These are phyloP conservation scores for Agapostemon virescens DNA, from an alignment of 2,888 invertebrate species.

Conservation along the genomic window DNA sequence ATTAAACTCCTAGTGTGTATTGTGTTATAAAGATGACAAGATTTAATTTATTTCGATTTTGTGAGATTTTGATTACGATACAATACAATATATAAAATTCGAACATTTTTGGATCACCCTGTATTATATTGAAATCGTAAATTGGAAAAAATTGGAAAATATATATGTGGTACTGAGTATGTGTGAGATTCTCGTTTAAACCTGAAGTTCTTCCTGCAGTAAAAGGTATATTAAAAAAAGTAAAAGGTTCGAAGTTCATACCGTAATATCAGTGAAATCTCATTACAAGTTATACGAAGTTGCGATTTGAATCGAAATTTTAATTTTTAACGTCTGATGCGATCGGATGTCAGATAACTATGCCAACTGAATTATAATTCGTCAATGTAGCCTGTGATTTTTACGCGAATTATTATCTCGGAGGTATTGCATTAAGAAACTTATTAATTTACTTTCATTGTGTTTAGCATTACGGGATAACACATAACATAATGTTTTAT, in stretches of 20 bases:
- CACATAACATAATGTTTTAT: too few species aligned
- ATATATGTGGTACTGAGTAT: background rate
- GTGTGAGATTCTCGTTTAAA: background rate
- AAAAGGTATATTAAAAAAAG: constrained; percentile 13
- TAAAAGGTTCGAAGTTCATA: background rate
- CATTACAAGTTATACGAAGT: constrained; percentile 19
- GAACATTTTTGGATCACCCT: too few species aligned
- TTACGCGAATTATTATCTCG: background rate
- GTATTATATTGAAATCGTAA: too few species aligned
- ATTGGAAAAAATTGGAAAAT: too few species aligned
- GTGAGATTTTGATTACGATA: too few species aligned
- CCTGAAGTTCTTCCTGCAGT: background rate
- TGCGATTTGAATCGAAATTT: constrained; percentile 1
- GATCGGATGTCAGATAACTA: background rate
- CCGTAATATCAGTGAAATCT: constrained; percentile 29
- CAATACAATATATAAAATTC: too few species aligned
- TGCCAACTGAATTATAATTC: background rate
- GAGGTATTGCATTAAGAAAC: background rate
- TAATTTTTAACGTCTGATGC: background rate
- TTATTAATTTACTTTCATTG: background rate
- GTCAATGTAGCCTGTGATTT: background rate
- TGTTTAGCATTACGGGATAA: too few species aligned
- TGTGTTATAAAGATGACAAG: too few species aligned
- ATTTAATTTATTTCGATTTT: too few species aligned
- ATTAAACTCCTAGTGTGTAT: too few species aligned